Evolutionary conservation across 2,113 vertebrate genomes (phyloP).

Genomic region (Orcinus orca): DNA sequence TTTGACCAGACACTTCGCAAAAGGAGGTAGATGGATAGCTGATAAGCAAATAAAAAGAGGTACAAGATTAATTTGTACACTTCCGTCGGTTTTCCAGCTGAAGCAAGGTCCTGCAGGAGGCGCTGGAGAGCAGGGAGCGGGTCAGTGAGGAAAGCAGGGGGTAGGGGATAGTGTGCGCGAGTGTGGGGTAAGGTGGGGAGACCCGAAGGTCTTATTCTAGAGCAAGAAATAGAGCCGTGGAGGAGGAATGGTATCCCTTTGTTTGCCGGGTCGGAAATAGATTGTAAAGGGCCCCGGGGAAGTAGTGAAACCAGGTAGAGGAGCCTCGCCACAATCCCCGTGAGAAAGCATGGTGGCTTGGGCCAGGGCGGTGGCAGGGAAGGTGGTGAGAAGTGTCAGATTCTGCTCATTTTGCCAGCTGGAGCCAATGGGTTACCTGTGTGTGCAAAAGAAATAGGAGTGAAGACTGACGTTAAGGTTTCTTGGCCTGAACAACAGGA

Average conservation of each 20-base stretch:
- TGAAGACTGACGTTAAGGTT: neutral
- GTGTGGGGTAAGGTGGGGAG: neutral
- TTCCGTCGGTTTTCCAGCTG: neutral
- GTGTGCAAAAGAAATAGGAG: neutral
- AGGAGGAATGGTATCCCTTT: neutral
- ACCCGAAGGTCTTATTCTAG: neutral
- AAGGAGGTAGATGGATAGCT: neutral
- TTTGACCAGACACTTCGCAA: neutral
- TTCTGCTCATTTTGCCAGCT: accelerated
- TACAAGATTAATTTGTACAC: neutral
- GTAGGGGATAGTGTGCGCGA: accelerated
- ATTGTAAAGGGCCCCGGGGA: neutral
- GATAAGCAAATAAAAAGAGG: neutral
- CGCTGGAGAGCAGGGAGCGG: neutral
- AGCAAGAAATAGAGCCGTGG: neutral
- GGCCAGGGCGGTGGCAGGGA: neutral
- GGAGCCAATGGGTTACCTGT: neutral
- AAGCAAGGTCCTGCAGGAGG: neutral
- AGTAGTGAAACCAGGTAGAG: accelerated
- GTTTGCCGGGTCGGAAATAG: neutral
- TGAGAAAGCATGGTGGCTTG: neutral
- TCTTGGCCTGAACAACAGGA: neutral
- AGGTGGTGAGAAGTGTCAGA: neutral
- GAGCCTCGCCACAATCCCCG: neutral
- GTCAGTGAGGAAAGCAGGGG: neutral